Evolutionary conservation across 2,888 invertebrate genomes (phyloP).

Genomic region (Machimus rusticus): DNA sequence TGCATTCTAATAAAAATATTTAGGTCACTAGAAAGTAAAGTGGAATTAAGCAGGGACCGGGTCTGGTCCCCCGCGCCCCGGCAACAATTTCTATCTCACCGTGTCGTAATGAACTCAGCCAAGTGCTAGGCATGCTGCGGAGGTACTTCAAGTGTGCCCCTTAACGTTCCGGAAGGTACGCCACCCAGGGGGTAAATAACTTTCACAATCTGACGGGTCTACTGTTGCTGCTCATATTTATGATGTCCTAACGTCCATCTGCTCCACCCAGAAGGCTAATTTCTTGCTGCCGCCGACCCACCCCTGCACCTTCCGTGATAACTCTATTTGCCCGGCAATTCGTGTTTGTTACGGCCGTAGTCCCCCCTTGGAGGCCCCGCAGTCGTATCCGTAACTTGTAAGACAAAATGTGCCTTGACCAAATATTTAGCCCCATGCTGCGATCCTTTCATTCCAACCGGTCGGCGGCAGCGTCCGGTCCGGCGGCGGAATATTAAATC

Average conservation of each 20-base stretch:
- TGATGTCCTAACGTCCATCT: slow-evolving; percentile 37
- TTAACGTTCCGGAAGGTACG: background rate
- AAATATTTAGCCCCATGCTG: slow-evolving; percentile 20
- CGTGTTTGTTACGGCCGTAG: background rate
- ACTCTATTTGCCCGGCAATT: slow-evolving; percentile 26
- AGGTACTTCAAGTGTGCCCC: slow-evolving; percentile 27
- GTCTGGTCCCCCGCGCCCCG: background rate
- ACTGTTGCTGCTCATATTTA: slow-evolving; percentile 34
- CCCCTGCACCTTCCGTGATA: slow-evolving; percentile 17
- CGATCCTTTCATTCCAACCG: background rate
- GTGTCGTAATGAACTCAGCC: slow-evolving; percentile 25
- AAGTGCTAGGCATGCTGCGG: background rate
- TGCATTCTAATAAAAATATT: background rate
- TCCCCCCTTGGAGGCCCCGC: background rate
- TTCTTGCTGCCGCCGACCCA: background rate
- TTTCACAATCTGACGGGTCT: slow-evolving; percentile 28
- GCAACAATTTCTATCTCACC: background rate
- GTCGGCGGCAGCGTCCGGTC: background rate
- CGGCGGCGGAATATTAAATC: background rate
- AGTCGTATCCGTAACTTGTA: slow-evolving; percentile 5
- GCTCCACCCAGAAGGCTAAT: slow-evolving; percentile 32
- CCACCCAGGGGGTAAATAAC: slow-evolving; percentile 37
- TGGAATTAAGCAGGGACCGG: background rate
- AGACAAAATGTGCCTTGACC: slow-evolving; percentile 10
- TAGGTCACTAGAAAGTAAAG: background rate